phyloP scores from a whole-genome alignment of 2,797 vertebrate genomes.

The Poeciliopsis infans region DNA sequence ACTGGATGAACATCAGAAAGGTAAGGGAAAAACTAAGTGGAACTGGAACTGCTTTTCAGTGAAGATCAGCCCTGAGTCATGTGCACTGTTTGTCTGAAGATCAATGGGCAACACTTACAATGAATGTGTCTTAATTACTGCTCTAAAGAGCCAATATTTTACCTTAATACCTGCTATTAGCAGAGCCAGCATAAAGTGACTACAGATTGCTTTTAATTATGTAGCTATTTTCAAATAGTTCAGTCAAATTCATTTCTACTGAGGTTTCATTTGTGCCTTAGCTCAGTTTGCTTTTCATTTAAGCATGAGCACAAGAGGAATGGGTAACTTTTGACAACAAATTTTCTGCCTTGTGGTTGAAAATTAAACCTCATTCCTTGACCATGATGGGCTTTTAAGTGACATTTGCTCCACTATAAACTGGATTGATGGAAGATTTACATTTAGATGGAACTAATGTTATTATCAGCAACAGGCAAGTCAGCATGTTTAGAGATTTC shows the following conservation, averaged over 20 bases:
- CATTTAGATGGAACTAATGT: background rate
- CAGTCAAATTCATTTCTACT: background rate
- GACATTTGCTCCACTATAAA: background rate
- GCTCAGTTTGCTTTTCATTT: background rate
- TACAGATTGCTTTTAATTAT: constrained; percentile 31
- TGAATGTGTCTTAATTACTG: constrained; percentile 54
- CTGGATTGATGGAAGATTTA: background rate
- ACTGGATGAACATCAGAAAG: constrained; percentile 55
- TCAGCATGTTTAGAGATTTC: background rate
- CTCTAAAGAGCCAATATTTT: constrained; percentile 16
- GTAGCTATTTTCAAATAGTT: constrained; percentile 5
- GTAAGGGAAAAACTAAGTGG: constrained; percentile 19
- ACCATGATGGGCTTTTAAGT: background rate
- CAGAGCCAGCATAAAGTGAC: constrained; percentile 23
- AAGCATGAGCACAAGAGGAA: background rate
- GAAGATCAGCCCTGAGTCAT: constrained; percentile 49
- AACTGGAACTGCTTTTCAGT: constrained; percentile 41
- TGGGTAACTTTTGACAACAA: background rate
- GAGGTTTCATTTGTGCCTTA: background rate
- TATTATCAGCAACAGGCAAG: background rate
- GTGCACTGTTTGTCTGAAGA: constrained; percentile 43
- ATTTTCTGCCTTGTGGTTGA: background rate
- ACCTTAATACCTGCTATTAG: constrained; percentile 35
- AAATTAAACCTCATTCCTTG: background rate
- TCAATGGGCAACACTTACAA: constrained; percentile 48